Percentiles rank a stretch among this genome's conserved stretches.
phyloP scores from a whole-genome alignment of 92 coral and sea anemone genomes.

The Epizoanthus fatuus region DNA sequence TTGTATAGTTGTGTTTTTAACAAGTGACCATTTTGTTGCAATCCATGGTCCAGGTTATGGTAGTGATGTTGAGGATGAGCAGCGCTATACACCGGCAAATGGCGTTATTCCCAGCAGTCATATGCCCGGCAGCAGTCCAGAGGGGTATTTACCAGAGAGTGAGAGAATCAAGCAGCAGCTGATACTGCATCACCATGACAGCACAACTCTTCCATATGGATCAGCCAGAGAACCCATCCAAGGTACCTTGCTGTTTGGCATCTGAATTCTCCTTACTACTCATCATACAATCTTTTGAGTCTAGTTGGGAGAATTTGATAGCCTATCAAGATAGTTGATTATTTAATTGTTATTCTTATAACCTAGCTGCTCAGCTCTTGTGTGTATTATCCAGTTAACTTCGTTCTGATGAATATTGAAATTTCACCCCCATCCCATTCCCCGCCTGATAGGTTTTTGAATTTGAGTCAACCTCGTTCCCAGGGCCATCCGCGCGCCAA shows the following conservation, averaged over 20 bases:
- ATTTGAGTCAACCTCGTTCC: too few relatives aligned
- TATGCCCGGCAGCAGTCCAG: constrained; percentile 23
- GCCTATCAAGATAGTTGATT: neutral
- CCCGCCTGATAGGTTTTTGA: too few relatives aligned
- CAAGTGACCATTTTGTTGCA: neutral
- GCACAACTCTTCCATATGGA: constrained; percentile 77
- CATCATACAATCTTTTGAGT: neutral
- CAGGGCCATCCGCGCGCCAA: too few relatives aligned
- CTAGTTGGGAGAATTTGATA: neutral
- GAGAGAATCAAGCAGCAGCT: constrained; percentile 80
- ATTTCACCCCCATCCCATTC: too few relatives aligned
- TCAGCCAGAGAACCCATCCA: constrained; percentile 62
- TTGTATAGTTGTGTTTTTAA: neutral
- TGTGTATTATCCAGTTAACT: too few relatives aligned
- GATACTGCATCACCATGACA: constrained; percentile 81
- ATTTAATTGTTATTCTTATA: too few relatives aligned
- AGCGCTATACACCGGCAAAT: constrained; percentile 73
- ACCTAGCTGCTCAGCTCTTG: too few relatives aligned
- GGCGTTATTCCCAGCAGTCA: constrained; percentile 80
- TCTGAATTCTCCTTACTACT: neutral
- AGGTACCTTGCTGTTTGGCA: constrained; percentile 55
- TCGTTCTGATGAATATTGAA: too few relatives aligned
- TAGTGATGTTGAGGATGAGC: constrained; percentile 89
- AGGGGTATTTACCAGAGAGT: constrained; percentile 59
- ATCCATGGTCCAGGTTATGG: constrained; percentile 66